Percentiles rank a stretch among this genome's conserved stretches.
Conservation (phyloP, 2,113 vertebrate species). For the Casuarius casuarius region DNA sequence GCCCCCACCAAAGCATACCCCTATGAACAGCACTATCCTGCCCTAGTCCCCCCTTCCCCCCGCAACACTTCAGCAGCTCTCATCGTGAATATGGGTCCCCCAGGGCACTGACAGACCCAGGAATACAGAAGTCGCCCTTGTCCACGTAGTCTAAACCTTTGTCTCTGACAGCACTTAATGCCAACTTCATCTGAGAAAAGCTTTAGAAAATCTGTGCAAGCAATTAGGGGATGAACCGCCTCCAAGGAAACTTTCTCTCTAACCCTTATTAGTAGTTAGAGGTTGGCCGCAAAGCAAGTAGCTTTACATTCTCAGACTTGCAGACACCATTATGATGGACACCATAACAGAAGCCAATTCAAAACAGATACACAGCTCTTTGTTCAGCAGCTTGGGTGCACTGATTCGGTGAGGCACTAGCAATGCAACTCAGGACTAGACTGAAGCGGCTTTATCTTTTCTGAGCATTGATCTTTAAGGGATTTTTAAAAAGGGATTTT, state of each 20-base stretch:
- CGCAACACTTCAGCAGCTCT: background rate
- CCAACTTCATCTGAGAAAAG: slow-evolving; percentile 9
- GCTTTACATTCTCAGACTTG: slow-evolving; percentile 68
- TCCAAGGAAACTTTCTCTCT: slow-evolving; percentile 61
- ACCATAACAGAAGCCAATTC: slow-evolving; percentile 11
- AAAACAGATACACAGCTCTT: slow-evolving; percentile 2
- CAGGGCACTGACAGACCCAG: background rate
- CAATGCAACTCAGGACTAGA: rapidly evolving
- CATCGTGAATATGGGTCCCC: background rate
- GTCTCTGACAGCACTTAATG: background rate
- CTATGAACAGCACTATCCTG: background rate
- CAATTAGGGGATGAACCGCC: slow-evolving; percentile 42
- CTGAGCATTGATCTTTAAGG: background rate
- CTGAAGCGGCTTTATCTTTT: slow-evolving; percentile 21
- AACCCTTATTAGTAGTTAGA: slow-evolving; percentile 61
- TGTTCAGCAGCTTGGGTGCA: background rate
- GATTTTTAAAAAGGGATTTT: background rate
- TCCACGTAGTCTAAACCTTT: background rate
- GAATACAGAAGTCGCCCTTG: background rate
- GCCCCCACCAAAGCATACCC: background rate
- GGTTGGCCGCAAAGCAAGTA: slow-evolving; percentile 60
- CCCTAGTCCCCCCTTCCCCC: background rate
- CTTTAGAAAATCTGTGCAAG: slow-evolving; percentile 53
- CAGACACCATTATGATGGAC: slow-evolving; percentile 58
- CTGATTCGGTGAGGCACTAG: background rate